phyloP scores from a whole-genome alignment of 2,888 invertebrate species.

The Platynereis dumerilii region DNA sequence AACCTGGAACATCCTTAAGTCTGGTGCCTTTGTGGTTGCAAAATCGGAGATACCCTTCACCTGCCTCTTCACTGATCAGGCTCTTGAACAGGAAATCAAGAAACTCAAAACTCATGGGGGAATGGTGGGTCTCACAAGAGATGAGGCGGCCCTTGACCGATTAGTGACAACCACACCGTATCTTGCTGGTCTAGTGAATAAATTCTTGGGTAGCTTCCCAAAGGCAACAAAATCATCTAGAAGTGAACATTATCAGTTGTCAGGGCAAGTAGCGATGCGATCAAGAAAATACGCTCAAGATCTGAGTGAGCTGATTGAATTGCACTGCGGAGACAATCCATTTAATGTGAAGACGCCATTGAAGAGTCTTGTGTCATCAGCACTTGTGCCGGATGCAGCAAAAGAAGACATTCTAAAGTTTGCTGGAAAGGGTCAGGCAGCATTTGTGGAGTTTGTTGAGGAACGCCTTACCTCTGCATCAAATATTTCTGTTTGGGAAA shows the following conservation, averaged over 20 bases:
- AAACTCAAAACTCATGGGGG: too few relatives aligned
- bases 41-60: slow-evolving; percentile 28
- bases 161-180: slow-evolving; percentile 25
- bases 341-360: too few relatives aligned
- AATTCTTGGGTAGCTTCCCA: background rate
- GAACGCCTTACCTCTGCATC: background rate
- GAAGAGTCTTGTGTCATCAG: too few relatives aligned
- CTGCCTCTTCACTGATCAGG: slow-evolving; percentile 26
- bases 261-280: too few relatives aligned
- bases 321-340: too few relatives aligned
- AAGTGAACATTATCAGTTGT: too few relatives aligned
- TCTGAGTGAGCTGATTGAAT: too few relatives aligned
- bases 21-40: slow-evolving; percentile 25
- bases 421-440: slow-evolving; percentile 18
- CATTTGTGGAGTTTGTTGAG: slow-evolving; percentile 17
- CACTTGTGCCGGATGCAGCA: slow-evolving; percentile 2
- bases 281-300: too few relatives aligned
- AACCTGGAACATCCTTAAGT: slow-evolving; percentile 25
- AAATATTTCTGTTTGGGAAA: background rate
- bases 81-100: slow-evolving; percentile 1
- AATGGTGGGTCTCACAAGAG: slow-evolving; percentile 18
- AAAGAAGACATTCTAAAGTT: slow-evolving; percentile 17
- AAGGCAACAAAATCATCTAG: too few relatives aligned
- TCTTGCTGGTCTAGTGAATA: slow-evolving; percentile 15
- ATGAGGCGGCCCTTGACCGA: slow-evolving; percentile 20